Evolutionary conservation across 2,888 invertebrate species (phyloP).

Genomic region (Norana najaformis): DNA sequence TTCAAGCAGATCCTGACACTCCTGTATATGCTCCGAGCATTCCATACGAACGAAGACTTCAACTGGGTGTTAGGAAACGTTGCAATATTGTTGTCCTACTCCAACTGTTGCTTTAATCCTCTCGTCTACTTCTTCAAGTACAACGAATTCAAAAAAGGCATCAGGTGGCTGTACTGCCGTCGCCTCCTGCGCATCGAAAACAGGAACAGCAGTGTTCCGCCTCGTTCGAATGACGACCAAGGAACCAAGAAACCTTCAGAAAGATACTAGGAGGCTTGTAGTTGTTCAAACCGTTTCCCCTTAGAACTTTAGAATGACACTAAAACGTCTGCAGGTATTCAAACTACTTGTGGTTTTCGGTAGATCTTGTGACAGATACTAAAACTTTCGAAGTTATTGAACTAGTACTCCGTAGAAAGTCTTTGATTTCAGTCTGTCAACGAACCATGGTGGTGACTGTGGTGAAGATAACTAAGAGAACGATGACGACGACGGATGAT

Average conservation of each 20-base stretch:
- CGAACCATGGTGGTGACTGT: neutral
- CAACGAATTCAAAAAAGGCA: neutral
- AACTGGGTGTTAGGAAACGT: neutral
- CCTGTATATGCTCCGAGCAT: neutral
- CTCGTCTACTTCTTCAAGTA: slow-evolving; percentile 23
- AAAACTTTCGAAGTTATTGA: too few relatives aligned
- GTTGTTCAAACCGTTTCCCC: neutral
- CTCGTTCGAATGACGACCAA: neutral
- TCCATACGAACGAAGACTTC: neutral
- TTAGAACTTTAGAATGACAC: neutral
- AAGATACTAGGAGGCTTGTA: neutral
- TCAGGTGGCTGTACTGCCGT: neutral
- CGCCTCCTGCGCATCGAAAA: neutral
- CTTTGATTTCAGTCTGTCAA: neutral
- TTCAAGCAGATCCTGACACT: slow-evolving; percentile 19
- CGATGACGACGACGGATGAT: neutral
- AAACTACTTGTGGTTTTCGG: neutral
- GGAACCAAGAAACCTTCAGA: neutral
- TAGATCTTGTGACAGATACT: too few relatives aligned
- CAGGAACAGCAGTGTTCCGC: neutral
- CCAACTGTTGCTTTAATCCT: slow-evolving; percentile 20
- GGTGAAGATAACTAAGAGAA: neutral
- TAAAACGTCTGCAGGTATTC: too few relatives aligned
- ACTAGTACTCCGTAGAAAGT: neutral
- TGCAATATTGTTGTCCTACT: neutral